These are phyloP conservation scores for Pithys albifrons DNA, from an alignment of 2,113 vertebrate species.

Conservation along the genomic window DNA sequence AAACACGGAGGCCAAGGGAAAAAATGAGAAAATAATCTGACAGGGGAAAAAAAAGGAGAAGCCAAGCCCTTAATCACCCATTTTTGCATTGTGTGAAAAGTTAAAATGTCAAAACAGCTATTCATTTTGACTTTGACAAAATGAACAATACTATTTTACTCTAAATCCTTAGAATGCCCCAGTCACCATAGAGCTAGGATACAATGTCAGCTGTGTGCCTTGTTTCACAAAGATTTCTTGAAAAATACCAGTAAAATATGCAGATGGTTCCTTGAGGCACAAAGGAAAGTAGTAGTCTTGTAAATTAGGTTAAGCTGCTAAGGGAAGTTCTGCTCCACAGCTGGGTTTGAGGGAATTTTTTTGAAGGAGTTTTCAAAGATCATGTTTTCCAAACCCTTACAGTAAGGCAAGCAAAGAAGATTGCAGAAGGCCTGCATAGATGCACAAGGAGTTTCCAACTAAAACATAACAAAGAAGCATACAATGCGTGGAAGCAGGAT, in stretches of 20 bases:
- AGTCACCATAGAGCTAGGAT: neutral
- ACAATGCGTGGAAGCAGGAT: fast-evolving
- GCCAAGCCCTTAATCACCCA: neutral
- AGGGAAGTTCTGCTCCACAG: neutral
- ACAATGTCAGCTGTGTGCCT: neutral
- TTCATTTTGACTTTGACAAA: neutral
- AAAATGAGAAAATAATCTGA: neutral
- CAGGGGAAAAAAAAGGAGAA: neutral
- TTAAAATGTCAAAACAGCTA: neutral
- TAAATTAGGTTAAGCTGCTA: neutral
- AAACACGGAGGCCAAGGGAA: neutral
- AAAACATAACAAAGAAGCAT: neutral
- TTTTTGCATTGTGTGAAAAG: neutral
- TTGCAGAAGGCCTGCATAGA: neutral
- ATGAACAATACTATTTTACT: neutral
- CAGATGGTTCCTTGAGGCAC: neutral
- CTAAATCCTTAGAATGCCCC: neutral
- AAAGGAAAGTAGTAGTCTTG: neutral
- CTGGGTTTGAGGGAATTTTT: neutral
- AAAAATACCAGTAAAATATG: neutral
- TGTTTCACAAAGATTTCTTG: neutral
- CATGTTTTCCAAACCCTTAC: neutral
- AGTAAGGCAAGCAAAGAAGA: neutral
- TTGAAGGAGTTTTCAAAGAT: neutral
- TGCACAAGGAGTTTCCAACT: neutral